Evolutionary conservation across 1,140 invertebrate species (phyloP), one percentile per base, ranked within the genome.

Genomic region (Chelonus insularis): DNA sequence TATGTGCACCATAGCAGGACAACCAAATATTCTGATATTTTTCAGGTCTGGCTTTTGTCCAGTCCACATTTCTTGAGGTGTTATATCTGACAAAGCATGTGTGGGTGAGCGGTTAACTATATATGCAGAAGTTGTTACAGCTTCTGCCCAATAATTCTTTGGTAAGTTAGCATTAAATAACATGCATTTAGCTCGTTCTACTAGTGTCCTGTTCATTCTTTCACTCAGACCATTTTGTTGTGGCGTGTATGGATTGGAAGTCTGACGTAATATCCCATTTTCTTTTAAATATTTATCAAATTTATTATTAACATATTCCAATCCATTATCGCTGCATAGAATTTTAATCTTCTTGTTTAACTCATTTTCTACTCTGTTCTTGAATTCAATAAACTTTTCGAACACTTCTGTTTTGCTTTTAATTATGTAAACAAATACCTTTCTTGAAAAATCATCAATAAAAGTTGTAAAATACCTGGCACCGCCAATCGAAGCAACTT

Each of bases 291-390:
- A 79, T 1, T 63, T 34, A 32, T 70, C 63, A 57, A 82, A 75
- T 1, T 67, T 50, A 8, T 64, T 61, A 54, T 70, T 79, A 0
- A 68, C 37, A 65, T 78, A 81, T 63, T 83, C 81, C 9, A 18
- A 68, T 4, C 80, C 81, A 68, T 83, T 83, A 52, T 83, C 81
- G 43, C 66, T 70, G 45, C 74, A 72, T 1, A 82, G 25, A 25
- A 12, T 58, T 54, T 70, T 72, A 1, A 71, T 57, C 36, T 69
- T 71, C 1, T 64, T 69, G 36, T 60, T 69, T 2, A 56, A 67
- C 66, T 82, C 71, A 51, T 71, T 78, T 57, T 79, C 67, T 67
- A 64, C 72, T 52, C 50, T 12, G 57, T 37, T 55, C 58, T 61
- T 75, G 51, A 64, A 71, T 63, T 68, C 67, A 62, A 65, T 60